Base-by-base conservation (phyloP, 2,888 invertebrate species). In the Parapristionchus giblindavisi region DNA sequence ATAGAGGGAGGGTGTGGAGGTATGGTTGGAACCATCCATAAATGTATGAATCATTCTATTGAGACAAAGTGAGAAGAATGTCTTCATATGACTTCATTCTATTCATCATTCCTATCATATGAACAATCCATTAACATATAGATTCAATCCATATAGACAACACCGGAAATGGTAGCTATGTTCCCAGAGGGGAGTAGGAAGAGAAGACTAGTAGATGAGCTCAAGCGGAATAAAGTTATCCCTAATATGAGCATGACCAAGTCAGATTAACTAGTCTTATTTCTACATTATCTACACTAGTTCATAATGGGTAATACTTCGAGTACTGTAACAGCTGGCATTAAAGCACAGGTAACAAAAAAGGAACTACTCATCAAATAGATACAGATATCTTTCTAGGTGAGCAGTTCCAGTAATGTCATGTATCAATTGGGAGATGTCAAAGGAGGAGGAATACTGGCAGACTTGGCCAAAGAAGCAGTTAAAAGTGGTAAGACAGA, bases 291-390 rank as follows among this genome's bases (percentile, higher is more conserved):
- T 68, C 21, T 21, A 11, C 48, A 2, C 2, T 32, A 11, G 3
- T 48, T 34, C 68, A 36, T 48, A 24, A 85, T 85, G 85, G 85
- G 85, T 36, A 84, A 81, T 65, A 82, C 85, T 21, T 84, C 84
- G 2, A 81, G 81, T 63, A 83, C 85, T 14, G 85, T 85, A 3
- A 85, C 85, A 11, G 84, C 85, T 60, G 85, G 85, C n/a, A 85
- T 85, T 27, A 85, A 85, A 63, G 83, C 85, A 36, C 83, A 83
- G 77, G 80, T 82, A 38, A 48, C 32, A n/a, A n/a, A n/a, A n/a
- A n/a, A n/a, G n/a, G n/a, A n/a, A n/a, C n/a, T n/a, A n/a, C n/a
- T n/a, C n/a, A n/a, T n/a, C n/a, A n/a, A n/a, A n/a, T n/a, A 24
- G 54, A 11, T 71, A 58, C 58, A 32, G 54, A 56, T 38, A 71